Evolutionary conservation across 2,113 vertebrate genomes (phyloP).

Genomic region (Anolis sagrei): DNA sequence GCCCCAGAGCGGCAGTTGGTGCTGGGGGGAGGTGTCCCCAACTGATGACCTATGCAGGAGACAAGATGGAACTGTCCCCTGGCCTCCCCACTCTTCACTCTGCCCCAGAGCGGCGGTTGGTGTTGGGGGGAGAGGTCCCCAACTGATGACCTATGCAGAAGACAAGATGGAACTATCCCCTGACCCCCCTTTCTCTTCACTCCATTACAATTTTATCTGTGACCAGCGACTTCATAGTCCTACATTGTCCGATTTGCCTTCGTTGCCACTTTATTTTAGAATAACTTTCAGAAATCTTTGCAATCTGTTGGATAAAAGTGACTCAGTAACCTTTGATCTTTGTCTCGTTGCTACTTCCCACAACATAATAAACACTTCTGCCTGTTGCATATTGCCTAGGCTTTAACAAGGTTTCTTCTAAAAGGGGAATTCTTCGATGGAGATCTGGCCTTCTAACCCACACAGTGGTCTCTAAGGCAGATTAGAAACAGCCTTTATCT

Average conservation of each 20-base stretch:
- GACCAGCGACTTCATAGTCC: slow-evolving; percentile 3
- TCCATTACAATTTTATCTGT: not conserved
- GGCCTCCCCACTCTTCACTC: no score
- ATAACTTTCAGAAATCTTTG: not conserved
- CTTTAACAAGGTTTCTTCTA: not conserved
- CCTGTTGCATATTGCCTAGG: not conserved
- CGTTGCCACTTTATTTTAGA: not conserved
- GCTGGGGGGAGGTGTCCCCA: no score
- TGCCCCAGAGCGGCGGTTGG: no score
- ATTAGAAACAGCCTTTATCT: not conserved
- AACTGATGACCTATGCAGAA: no score
- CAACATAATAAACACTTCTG: not conserved
- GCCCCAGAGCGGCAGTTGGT: no score
- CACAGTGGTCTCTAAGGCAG: not conserved
- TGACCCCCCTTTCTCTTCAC: no score
- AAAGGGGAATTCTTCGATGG: not conserved
- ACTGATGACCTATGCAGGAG: no score
- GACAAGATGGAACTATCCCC: no score
- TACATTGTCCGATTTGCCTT: not conserved
- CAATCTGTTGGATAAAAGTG: not conserved
- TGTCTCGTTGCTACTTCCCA: not conserved
- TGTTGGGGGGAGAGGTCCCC: no score
- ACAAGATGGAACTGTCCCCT: no score
- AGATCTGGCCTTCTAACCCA: not conserved
- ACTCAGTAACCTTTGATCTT: not conserved